Evolutionary conservation across 2,113 vertebrate genomes (phyloP), one percentile per base, ranked within the genome.

Genomic region (Brachirus orientalis): DNA sequence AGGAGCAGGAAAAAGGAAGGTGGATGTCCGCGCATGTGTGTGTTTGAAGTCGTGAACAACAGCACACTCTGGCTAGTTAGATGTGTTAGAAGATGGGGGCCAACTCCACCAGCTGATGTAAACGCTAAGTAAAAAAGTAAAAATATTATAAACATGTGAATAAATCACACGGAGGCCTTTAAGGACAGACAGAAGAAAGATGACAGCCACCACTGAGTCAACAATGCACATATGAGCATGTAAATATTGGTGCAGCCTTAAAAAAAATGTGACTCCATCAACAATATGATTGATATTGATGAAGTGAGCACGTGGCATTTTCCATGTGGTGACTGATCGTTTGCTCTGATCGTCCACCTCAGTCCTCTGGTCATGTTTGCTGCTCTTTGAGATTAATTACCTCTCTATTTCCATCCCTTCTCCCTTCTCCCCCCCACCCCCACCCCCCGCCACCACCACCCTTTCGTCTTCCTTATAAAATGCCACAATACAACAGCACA

Each of bases 331-430:
- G 79, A 62, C 53, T 6, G 45, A 77, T 37, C 58, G 54, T 75
- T 75, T 71, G 56, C 69, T 48, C 43, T 22, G 72, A 14, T 40
- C 40, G 11, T 40, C 11, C 67, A 6, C 62, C 64, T 72, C 63
- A 33, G 61, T 52, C 20, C 28, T 14, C 61, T 43, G 37, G 38
- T 72, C 64, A 48, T 80, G 75, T 86, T 86, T 70, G 50, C 69
- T 71, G 75, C 79, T 82, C 62, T 67, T 81, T 78, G 67, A 46
- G 51, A 64, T 93, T 92, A 92, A 92, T 93, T 89, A 89, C 87
- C 68, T 78, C 79, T 69, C 82, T 87, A 76, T 91, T 89, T 91
- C 86, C 80, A 88, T 85, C 86, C 73, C 52, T 47, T 47, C 62
- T 20, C 3, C 46, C 19, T 7, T 28, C 14, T 8, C 44, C 16